These are phyloP conservation scores for Nomada fabriciana DNA, from an alignment of 2,888 invertebrate species.

Conservation along the genomic window DNA sequence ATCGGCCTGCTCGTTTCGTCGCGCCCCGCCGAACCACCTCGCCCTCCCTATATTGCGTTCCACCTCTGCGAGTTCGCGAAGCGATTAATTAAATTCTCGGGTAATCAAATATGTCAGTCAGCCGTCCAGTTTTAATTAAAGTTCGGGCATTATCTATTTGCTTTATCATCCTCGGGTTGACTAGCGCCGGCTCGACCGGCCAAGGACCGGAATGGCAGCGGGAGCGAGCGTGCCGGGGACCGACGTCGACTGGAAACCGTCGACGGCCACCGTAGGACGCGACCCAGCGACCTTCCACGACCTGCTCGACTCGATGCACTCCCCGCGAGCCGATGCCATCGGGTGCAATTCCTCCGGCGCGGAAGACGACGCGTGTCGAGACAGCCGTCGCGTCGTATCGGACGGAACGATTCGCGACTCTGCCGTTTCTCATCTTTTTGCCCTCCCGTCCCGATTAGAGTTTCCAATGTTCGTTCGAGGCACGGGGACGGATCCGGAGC, in stretches of 20 bases:
- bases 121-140: constrained; percentile 84
- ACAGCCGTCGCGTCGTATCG: neutral
- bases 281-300: neutral
- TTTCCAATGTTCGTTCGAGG: constrained; percentile 57
- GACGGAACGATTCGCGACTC: constrained; percentile 36
- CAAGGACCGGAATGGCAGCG: constrained; percentile 63
- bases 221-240: constrained; percentile 8
- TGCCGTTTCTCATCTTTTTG: constrained; percentile 56
- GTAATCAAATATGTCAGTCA: constrained; percentile 84
- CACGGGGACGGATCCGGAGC: constrained; percentile 2
- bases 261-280: neutral
- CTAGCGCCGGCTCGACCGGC: constrained; percentile 70
- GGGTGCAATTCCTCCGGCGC: constrained; percentile 1
- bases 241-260: neutral
- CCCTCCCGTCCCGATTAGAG: constrained; percentile 44
- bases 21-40: constrained; percentile 4
- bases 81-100: constrained; percentile 85
- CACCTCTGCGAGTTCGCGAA: constrained; percentile 73
- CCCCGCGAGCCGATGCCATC: neutral
- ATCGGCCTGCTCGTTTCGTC: constrained; percentile 70
- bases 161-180: constrained; percentile 83
- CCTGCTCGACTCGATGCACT: neutral
- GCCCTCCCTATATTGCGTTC: constrained; percentile 38
- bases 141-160: constrained; percentile 84
- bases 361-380: constrained; percentile 27